phyloP scores from a whole-genome alignment of 2,797 vertebrate genomes.

The Leptoclinus maculatus region DNA sequence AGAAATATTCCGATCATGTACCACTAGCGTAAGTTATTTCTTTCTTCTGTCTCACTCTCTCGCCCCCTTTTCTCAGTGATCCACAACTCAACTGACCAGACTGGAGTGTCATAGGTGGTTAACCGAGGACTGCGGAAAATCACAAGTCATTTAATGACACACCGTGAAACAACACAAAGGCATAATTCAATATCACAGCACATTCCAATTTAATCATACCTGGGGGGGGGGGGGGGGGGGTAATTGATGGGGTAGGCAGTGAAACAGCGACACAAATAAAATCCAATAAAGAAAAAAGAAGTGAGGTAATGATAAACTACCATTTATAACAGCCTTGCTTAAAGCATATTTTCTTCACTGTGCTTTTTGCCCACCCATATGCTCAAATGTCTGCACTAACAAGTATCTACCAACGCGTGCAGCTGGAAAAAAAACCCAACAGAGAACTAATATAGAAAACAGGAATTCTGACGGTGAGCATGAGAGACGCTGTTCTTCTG shows the following conservation, averaged over 20 bases:
- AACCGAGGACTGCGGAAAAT: conserved; percentile 46
- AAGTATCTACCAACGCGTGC: conserved; percentile 10
- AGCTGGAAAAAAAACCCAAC: background rate
- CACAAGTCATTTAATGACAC: conserved; percentile 64
- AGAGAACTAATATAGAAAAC: background rate
- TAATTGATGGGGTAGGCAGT: conserved; percentile 51
- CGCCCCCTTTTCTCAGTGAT: conserved; percentile 28
- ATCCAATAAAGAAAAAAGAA: conserved; percentile 51
- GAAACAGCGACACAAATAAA: conserved; percentile 40
- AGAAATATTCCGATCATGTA: conserved; percentile 72
- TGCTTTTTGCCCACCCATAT: conserved; percentile 7
- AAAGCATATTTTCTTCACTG: background rate
- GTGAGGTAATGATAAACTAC: conserved; percentile 37
- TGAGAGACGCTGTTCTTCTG: conserved; percentile 10
- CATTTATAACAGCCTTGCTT: conserved; percentile 10
- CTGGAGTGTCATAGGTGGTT: conserved; percentile 39
- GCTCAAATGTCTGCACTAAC: background rate
- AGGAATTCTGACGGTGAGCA: background rate
- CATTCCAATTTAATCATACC: conserved; percentile 57
- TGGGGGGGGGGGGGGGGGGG: conserved; percentile 23
- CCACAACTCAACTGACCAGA: conserved; percentile 40
- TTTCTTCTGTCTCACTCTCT: conserved; percentile 34
- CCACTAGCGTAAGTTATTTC: conserved; percentile 61
- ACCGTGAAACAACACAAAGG: conserved; percentile 47
- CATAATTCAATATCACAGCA: conserved; percentile 52